Conservation (phyloP, 2,888 invertebrate genomes). For the Andrena fulva region DNA sequence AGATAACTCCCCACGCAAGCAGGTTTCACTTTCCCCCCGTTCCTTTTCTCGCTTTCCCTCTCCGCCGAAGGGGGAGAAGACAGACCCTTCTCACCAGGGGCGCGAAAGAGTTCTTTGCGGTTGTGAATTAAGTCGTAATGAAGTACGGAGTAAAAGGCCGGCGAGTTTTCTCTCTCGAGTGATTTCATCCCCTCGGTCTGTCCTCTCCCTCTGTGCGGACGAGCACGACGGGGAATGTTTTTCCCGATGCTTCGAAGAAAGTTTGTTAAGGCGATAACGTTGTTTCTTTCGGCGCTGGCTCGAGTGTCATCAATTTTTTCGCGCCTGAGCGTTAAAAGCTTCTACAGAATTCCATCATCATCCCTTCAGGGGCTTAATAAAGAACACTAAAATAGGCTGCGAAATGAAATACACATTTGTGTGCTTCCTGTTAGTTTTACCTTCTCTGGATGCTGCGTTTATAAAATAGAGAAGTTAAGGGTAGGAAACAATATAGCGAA, state of each 20-base stretch:
- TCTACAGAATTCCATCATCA: background rate
- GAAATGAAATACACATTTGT: background rate
- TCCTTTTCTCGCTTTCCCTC: conserved; percentile 46
- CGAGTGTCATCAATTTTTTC: conserved; percentile 1
- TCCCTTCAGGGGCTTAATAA: background rate
- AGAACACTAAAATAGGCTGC: background rate
- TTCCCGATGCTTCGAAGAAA: conserved; percentile 28
- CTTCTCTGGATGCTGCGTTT: too few species aligned
- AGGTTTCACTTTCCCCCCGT: conserved; percentile 23
- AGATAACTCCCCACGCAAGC: conserved; percentile 14
- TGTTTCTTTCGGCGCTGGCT: conserved; percentile 16
- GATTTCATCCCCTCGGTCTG: conserved; percentile 32
- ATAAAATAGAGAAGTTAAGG: too few species aligned
- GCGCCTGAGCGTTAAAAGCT: background rate
- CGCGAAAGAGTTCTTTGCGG: conserved; percentile 67
- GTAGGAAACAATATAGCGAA: too few species aligned
- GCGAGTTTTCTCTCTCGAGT: conserved; percentile 39
- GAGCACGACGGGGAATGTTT: background rate
- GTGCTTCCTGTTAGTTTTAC: too few species aligned
- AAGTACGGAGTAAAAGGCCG: conserved; percentile 70
- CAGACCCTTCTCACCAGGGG: conserved; percentile 33
- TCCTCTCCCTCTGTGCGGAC: background rate
- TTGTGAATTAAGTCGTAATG: conserved; percentile 78
- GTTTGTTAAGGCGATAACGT: conserved; percentile 55
- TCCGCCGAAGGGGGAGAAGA: conserved; percentile 7